phyloP scores from a whole-genome alignment of 2,888 invertebrate genomes.

The Plemyria rubiginata region DNA sequence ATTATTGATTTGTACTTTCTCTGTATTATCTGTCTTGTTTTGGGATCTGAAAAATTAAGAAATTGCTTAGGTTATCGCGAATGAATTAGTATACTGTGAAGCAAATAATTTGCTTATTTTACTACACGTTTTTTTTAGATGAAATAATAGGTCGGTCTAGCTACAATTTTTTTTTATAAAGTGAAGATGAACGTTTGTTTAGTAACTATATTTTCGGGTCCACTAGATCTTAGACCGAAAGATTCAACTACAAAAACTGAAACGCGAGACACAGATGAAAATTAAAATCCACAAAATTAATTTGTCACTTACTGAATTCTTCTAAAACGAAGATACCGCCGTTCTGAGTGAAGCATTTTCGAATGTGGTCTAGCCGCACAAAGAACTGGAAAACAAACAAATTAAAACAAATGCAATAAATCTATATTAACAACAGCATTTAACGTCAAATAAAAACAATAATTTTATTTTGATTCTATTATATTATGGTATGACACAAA shows the following conservation, averaged over 20 bases:
- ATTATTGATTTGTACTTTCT: constrained; percentile 98
- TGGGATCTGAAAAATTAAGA: constrained; percentile 92
- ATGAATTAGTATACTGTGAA: too few relatives aligned
- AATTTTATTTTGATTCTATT: too few relatives aligned
- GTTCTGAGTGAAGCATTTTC: constrained; percentile 99
- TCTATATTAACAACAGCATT: not conserved
- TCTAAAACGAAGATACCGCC: constrained; percentile 99
- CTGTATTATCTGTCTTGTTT: constrained; percentile 97
- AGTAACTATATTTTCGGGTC: not conserved
- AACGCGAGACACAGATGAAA: not conserved
- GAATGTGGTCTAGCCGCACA: constrained; percentile 99
- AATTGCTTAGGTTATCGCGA: too few relatives aligned
- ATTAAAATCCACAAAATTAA: not conserved
- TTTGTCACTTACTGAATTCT: constrained; percentile 97
- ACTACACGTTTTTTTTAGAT: too few relatives aligned
- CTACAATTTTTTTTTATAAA: too few relatives aligned
- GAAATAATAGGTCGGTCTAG: too few relatives aligned
- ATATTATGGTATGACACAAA: not conserved
- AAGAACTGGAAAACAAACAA: constrained; percentile 95
- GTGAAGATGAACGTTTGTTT: not conserved
- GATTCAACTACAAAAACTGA: too few relatives aligned
- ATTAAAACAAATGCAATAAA: constrained; percentile 23
- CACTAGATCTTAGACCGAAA: not conserved
- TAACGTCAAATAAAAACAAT: not conserved
- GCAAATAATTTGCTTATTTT: too few relatives aligned